Evolutionary conservation across 1,140 invertebrate genomes (phyloP).

Genomic region (Pseudomyrmex cubaensis): DNA sequence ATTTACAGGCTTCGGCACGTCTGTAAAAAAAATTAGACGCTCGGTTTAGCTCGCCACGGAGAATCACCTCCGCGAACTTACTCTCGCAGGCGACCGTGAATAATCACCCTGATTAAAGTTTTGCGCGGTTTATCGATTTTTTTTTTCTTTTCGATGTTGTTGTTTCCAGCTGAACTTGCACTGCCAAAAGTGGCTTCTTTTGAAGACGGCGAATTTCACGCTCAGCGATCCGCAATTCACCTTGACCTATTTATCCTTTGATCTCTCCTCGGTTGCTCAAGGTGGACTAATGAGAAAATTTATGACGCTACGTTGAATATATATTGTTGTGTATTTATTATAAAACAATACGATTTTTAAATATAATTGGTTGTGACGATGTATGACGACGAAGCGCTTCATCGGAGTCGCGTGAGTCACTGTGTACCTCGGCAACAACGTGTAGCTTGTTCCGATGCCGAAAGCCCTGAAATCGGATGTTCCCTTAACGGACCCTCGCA

Average conservation of each 20-base stretch:
- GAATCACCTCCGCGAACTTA: slow-evolving; percentile 15
- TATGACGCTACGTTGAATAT: neutral
- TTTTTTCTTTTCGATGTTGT: neutral
- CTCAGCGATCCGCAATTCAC: slow-evolving; percentile 28
- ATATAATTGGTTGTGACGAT: too few relatives aligned
- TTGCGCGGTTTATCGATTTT: neutral
- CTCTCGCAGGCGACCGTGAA: slow-evolving; percentile 37
- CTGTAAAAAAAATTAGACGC: slow-evolving; percentile 17
- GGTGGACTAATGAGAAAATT: slow-evolving; percentile 10
- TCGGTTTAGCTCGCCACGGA: slow-evolving; percentile 12
- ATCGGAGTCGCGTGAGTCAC: neutral
- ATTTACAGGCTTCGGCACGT: slow-evolving; percentile 44
- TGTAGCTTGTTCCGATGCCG: slow-evolving; percentile 13
- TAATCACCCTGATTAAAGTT: slow-evolving; percentile 52
- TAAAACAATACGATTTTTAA: too few relatives aligned
- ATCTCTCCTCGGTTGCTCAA: slow-evolving; percentile 18
- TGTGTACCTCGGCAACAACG: neutral
- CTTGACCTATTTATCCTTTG: slow-evolving; percentile 39
- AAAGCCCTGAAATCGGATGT: slow-evolving; percentile 52
- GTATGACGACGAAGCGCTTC: neutral
- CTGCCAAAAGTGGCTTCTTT: slow-evolving; percentile 30
- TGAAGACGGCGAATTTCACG: slow-evolving; percentile 43
- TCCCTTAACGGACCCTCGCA: slow-evolving; percentile 43
- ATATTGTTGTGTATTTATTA: neutral
- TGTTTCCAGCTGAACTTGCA: slow-evolving; percentile 24